Evolutionary conservation across 2,113 vertebrate species (phyloP), one percentile per base, ranked within the genome.

Genomic region (Camelus bactrianus): DNA sequence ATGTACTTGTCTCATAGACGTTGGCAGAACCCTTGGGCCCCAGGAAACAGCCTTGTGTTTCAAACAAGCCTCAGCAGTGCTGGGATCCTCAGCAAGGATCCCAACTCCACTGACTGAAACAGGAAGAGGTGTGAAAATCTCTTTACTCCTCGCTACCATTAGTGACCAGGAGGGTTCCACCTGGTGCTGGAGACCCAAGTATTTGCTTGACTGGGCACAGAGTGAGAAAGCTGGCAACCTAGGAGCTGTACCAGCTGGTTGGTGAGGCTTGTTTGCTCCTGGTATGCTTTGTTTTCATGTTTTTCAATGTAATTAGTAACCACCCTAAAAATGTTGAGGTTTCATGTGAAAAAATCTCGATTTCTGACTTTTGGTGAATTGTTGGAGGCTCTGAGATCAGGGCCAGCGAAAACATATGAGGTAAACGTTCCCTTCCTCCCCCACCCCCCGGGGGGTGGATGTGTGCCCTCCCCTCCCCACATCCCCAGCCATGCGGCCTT

Each of bases 291-390:
- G 7, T n/a, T 60, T 75, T 65, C 52, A 20, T 76, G 28, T 88
- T 96, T 95, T 79, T 73, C 64, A 69, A 52, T 12, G 35, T 20
- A 95, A 72, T 76, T 72, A 56, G 42, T 73, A 77, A 70, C n/a
- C 24, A 69, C 60, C n/a, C 52, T 89, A 65, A 62, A 80, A 65
- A 17, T 75, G 9, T 14, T 64, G 46, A 54, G 50, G 67, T 60
- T 95, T 87, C 8, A 13, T n/a, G 46, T 35, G n/a, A 92, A 87
- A 58, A 72, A 58, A 72, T 60, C 32, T 52, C 13, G 28, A 58
- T 93, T 60, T 84, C 65, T 85, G 15, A 8, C 83, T 79, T 87
- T 64, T 73, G 38, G 69, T n/a, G 70, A 52, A 30, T 91, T 11
- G n/a, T 2, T 13, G 26, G 48, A 62, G 20, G 46, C 35, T 83